A percentile compares a stretch with the other conserved stretches of the same genome.
These are phyloP conservation scores for Gonioctena quinquepunctata DNA, from an alignment of 1,140 invertebrate genomes.

Conservation along the genomic window DNA sequence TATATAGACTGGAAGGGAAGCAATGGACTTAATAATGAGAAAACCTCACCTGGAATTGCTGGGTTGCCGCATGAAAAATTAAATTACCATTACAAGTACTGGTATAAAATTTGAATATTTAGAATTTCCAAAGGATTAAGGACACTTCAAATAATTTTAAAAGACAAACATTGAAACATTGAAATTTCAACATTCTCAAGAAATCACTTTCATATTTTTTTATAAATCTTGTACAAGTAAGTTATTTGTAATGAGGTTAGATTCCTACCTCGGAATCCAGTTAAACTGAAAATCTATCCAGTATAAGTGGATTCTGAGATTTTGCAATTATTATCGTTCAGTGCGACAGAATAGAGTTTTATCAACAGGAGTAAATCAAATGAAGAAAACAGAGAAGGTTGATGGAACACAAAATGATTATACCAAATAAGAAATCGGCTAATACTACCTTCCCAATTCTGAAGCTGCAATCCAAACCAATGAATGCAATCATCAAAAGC, in stretches of 20 bases:
- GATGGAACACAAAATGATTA: conserved; percentile 66
- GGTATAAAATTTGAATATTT: neutral
- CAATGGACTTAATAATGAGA: too few relatives aligned
- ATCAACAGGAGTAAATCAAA: conserved; percentile 51
- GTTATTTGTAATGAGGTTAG: too few relatives aligned
- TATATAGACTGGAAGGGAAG: too few relatives aligned
- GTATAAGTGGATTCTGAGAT: too few relatives aligned
- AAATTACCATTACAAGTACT: conserved; percentile 19
- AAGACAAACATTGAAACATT: neutral
- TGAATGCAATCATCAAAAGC: conserved; percentile 41
- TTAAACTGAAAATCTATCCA: too few relatives aligned
- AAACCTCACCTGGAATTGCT: conserved; percentile 23
- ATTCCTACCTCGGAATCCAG: too few relatives aligned
- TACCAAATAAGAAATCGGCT: conserved; percentile 69
- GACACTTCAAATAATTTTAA: neutral
- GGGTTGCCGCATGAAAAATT: conserved; percentile 16
- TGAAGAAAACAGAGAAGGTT: conserved; percentile 68
- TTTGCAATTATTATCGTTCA: too few relatives aligned
- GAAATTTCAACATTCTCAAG: too few relatives aligned
- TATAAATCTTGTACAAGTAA: too few relatives aligned
- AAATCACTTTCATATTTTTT: too few relatives aligned
- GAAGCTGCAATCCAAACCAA: conserved; percentile 58
- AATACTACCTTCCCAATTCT: conserved; percentile 74
- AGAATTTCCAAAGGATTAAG: neutral
- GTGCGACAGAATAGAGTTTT: too few relatives aligned